phyloP scores from a whole-genome alignment of 2,888 invertebrate genomes.

The Gymnocheta viridis region DNA sequence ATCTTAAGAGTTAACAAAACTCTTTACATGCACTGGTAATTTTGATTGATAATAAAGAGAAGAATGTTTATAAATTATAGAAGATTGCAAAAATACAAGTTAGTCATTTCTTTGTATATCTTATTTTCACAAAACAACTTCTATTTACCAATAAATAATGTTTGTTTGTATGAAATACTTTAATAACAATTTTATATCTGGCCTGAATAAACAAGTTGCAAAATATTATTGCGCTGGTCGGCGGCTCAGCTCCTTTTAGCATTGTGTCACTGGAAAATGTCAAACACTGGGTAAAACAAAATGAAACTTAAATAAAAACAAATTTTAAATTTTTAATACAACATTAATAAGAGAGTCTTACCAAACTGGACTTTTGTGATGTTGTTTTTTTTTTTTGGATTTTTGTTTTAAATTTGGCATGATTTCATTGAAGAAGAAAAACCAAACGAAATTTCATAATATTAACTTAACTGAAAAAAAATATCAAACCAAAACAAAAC shows the following conservation, averaged over 20 bases:
- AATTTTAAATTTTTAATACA: conserved; percentile 14
- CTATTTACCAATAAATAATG: not conserved
- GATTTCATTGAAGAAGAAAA: conserved; percentile 46
- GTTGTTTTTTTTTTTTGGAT: not conserved
- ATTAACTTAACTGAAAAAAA: not conserved
- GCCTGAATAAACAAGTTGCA: conserved; percentile 45
- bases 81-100: conserved; percentile 13
- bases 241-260: conserved; percentile 45
- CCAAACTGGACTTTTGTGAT: conserved; percentile 59
- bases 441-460: conserved; percentile 42
- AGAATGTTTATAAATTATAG: conserved; percentile 45
- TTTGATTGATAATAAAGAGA: conserved; percentile 53
- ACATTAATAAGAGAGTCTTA: conserved; percentile 33
- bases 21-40: not conserved
- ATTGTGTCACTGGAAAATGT: conserved; percentile 69
- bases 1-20: conserved; percentile 41
- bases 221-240: conserved; percentile 11
- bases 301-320: conserved; percentile 13
- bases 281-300: conserved; percentile 43
- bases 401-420: conserved; percentile 29
- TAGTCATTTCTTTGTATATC: conserved; percentile 29
- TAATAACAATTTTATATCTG: conserved; percentile 33
- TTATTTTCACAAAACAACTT: conserved; percentile 6
- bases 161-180: conserved; percentile 24
- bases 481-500: not conserved